A percentile compares a stretch with the other conserved stretches of the same genome.
phyloP scores from a whole-genome alignment of 2,113 vertebrate genomes.

The Brachypteracias leptosomus region DNA sequence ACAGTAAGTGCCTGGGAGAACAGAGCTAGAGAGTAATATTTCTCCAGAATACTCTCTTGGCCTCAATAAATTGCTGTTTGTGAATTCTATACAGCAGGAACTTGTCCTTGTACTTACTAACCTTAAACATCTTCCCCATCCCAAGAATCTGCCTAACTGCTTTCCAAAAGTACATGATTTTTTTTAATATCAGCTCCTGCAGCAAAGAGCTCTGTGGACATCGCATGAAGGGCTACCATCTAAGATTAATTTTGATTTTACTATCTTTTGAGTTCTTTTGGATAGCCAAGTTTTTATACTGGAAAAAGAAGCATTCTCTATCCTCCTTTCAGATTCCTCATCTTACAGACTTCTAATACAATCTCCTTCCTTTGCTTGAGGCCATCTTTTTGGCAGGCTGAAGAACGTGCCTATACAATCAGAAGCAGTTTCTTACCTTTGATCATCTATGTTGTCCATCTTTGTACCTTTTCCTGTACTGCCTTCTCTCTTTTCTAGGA shows the following conservation, averaged over 20 bases:
- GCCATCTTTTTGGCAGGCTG: not conserved
- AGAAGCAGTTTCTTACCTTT: not conserved
- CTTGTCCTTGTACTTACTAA: not conserved
- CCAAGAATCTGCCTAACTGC: not conserved
- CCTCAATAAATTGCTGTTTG: not conserved
- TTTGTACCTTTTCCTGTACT: not conserved
- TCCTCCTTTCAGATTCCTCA: not conserved
- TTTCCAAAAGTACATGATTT: not conserved
- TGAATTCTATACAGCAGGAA: not conserved
- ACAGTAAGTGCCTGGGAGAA: not conserved
- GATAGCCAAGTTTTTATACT: not conserved
- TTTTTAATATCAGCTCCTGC: not conserved
- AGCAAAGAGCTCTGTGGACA: not conserved
- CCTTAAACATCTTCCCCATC: not conserved
- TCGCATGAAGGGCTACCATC: not conserved
- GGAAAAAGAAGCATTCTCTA: not conserved
- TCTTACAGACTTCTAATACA: not conserved
- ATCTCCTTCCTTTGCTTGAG: not conserved
- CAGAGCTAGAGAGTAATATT: not conserved
- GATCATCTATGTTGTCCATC: not conserved
- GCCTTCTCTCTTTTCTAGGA: not conserved
- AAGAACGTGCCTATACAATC: not conserved
- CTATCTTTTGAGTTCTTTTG: not conserved
- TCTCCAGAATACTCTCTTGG: not conserved
- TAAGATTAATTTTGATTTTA: not conserved